Conservation (phyloP, 2,797 vertebrate species). For the Pempheris klunzingeri region DNA sequence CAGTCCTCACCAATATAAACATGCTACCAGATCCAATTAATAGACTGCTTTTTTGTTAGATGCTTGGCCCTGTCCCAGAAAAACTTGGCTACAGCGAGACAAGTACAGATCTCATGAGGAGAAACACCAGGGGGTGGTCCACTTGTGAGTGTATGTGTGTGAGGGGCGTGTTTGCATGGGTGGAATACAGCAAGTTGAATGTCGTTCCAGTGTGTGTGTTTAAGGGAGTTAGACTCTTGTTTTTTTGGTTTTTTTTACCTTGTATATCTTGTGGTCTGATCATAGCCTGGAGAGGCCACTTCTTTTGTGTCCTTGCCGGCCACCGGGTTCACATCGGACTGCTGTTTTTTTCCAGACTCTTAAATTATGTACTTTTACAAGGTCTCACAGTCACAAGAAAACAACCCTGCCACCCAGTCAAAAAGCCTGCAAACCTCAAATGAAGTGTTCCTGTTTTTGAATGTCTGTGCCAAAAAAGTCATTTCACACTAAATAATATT, state of each 20-base stretch:
- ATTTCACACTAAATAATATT: conserved; percentile 18
- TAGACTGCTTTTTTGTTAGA: conserved; percentile 71
- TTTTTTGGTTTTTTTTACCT: conserved; percentile 5
- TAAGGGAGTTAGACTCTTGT: conserved; percentile 1
- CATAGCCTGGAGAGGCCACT: conserved; percentile 4
- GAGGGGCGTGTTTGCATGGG: not conserved
- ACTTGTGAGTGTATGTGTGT: conserved; percentile 3
- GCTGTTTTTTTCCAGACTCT: not conserved
- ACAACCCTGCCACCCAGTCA: too few relatives aligned
- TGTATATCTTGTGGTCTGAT: too few relatives aligned
- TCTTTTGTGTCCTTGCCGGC: conserved; percentile 16
- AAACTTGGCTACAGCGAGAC: conserved; percentile 48
- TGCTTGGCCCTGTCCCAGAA: conserved; percentile 54
- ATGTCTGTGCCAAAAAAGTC: conserved; percentile 24
- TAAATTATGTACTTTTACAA: conserved; percentile 4
- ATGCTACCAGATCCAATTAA: conserved; percentile 71
- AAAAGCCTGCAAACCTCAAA: conserved; percentile 2
- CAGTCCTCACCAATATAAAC: conserved; percentile 67
- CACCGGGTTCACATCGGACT: conserved; percentile 1
- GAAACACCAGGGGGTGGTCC: conserved; percentile 32
- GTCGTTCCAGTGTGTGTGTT: not conserved
- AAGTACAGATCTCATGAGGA: conserved; percentile 41
- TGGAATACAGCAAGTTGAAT: not conserved
- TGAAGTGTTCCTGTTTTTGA: conserved; percentile 28
- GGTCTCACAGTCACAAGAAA: conserved; percentile 21